These are phyloP conservation scores for Leucophora obtusa DNA, from an alignment of 2,888 invertebrate genomes.

Conservation along the genomic window DNA sequence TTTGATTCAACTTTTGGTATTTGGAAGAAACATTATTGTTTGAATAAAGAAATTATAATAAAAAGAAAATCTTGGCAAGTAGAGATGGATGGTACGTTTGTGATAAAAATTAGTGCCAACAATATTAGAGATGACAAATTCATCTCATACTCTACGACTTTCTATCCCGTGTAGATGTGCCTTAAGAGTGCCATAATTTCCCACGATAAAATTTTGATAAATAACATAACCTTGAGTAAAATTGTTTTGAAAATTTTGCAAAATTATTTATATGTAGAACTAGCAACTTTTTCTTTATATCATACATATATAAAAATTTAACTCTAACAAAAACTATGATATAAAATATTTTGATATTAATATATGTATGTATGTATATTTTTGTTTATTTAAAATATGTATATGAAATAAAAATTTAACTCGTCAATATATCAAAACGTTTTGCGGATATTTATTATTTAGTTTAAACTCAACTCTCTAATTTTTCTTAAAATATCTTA, in stretches of 20 bases:
- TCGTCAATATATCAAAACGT: slow-evolving; percentile 53
- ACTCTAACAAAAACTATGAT: slow-evolving; percentile 40
- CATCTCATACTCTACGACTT: too few species aligned
- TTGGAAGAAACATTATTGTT: too few species aligned
- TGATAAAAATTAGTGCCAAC: too few species aligned
- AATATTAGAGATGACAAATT: too few species aligned
- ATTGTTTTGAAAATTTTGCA: slow-evolving; percentile 17
- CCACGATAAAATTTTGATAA: too few species aligned
- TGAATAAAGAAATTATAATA: too few species aligned
- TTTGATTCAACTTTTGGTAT: too few species aligned
- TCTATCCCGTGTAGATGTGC: too few species aligned
- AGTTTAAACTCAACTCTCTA: slow-evolving; percentile 64
- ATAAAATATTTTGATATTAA: slow-evolving; percentile 7
- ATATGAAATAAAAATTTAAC: slow-evolving; percentile 31
- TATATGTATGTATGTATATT: background rate
- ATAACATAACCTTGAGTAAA: slow-evolving; percentile 21
- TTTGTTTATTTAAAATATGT: background rate
- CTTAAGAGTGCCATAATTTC: too few species aligned
- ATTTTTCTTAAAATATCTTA: background rate
- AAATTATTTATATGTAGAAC: slow-evolving; percentile 71
- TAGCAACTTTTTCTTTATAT: slow-evolving; percentile 73
- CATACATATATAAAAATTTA: background rate
- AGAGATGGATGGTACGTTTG: too few species aligned
- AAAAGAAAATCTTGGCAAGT: too few species aligned
- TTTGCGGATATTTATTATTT: background rate